phyloP scores from a whole-genome alignment of 2,113 vertebrate genomes.

The Ictidomys tridecemlineatus region DNA sequence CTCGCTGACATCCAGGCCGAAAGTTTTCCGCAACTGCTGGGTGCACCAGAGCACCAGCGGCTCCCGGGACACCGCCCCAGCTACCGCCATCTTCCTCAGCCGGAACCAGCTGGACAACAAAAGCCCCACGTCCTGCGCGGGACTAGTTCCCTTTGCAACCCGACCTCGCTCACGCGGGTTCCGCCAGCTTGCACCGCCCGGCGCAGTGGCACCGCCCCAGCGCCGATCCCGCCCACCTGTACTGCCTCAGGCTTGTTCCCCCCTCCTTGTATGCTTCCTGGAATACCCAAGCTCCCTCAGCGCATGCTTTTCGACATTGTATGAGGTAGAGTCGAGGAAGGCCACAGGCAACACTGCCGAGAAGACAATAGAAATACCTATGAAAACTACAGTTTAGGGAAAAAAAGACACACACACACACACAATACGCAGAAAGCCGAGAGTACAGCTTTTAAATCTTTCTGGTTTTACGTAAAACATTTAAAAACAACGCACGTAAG shows the following conservation, averaged over 20 bases:
- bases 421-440: not conserved
- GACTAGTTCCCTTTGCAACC: constrained; percentile 65
- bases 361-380: not conserved
- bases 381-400: not conserved
- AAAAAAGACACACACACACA: not conserved
- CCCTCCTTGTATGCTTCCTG: fast-evolving
- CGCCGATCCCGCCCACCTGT: not conserved
- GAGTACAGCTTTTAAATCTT: not conserved
- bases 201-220: fast-evolving
- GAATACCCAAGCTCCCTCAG: fast-evolving
- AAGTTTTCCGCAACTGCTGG: constrained; percentile 90
- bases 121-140: not conserved
- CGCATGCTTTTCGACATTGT: fast-evolving
- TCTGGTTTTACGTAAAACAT: constrained; percentile 13
- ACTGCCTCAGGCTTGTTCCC: too few relatives aligned
- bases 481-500: not conserved
- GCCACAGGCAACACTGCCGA: not conserved
- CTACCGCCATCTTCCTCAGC: constrained; percentile 81
- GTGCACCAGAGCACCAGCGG: constrained; percentile 92
- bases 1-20: constrained; percentile 94
- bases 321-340: not conserved
- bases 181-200: not conserved
- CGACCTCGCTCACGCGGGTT: not conserved
- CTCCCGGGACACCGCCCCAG: not conserved
- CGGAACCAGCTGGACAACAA: constrained; percentile 54